A percentile compares a stretch with the other conserved stretches of the same genome.
phyloP scores from a whole-genome alignment of 2,797 vertebrate genomes.

The Melanogrammus aeglefinus region DNA sequence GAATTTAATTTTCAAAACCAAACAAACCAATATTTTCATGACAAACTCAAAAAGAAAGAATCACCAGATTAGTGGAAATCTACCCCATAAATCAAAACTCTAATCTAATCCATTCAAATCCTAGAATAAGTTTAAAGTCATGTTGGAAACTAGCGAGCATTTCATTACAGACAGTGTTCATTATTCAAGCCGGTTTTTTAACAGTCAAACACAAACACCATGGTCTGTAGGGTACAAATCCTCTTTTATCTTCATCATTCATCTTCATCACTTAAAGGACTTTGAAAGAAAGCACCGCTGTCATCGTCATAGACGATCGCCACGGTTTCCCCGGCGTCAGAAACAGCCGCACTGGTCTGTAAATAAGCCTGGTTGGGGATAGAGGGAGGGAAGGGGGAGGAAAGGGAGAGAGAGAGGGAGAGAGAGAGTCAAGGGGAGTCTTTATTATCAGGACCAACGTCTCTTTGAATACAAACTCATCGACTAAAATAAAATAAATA shows the following conservation, averaged over 20 bases:
- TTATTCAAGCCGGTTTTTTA: not conserved
- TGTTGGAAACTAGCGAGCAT: not conserved
- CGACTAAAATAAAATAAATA: no score
- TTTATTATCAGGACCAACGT: not conserved
- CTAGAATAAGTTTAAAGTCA: not conserved
- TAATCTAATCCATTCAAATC: not conserved
- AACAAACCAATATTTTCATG: not conserved
- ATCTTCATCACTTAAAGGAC: not conserved
- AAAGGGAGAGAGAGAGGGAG: no score
- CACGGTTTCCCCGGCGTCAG: slow-evolving; percentile 63
- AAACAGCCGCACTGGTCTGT: slow-evolving; percentile 48
- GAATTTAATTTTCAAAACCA: not conserved
- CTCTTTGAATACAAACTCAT: not conserved
- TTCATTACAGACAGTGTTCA: not conserved
- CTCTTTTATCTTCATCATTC: not conserved
- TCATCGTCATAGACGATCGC: slow-evolving; percentile 72
- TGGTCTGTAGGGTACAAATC: not conserved
- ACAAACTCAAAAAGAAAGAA: not conserved
- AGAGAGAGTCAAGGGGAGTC: no score
- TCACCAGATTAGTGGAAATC: not conserved
- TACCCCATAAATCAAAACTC: not conserved
- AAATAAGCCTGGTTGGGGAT: slow-evolving; percentile 59
- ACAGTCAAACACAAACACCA: not conserved
- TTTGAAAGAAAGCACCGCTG: not conserved
- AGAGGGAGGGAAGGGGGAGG: no score